These are phyloP conservation scores for Notarius quadriscutis DNA, from an alignment of 2,113 vertebrate species.

Conservation along the genomic window DNA sequence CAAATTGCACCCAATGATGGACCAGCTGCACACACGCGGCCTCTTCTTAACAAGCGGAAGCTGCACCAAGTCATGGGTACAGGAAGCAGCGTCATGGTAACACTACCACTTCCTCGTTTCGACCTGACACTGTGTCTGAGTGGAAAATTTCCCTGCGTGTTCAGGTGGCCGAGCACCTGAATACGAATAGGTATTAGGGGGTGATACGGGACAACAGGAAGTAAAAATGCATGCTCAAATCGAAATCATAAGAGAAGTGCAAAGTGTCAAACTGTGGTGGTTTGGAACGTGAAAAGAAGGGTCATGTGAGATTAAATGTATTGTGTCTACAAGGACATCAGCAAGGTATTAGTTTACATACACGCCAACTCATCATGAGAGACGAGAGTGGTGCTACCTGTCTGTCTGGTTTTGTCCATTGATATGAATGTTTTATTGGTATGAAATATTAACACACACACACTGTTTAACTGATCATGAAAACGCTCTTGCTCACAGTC, in stretches of 20 bases:
- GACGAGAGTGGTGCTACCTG: not conserved
- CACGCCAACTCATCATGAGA: not conserved
- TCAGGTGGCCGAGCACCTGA: constrained; percentile 3
- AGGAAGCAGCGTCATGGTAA: constrained; percentile 87
- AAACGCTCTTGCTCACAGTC: not conserved
- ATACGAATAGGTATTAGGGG: not conserved
- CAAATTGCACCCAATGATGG: constrained; percentile 62
- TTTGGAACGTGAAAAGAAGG: not conserved
- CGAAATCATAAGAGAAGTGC: not conserved
- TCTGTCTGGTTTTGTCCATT: not conserved
- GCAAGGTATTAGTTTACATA: not conserved
- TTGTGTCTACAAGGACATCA: not conserved
- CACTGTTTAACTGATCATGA: too few relatives aligned
- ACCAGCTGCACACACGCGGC: constrained; percentile 30
- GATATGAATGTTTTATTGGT: not conserved
- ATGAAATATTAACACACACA: not conserved
- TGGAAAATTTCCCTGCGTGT: constrained; percentile 63
- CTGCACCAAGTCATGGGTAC: constrained; percentile 63
- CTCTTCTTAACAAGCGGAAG: constrained; percentile 68
- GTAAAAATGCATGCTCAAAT: not conserved
- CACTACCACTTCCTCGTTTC: constrained; percentile 80
- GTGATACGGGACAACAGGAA: not conserved
- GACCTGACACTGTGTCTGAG: constrained; percentile 1
- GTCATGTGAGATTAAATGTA: not conserved
- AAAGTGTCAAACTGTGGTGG: too few relatives aligned